Evolutionary conservation across 2,888 invertebrate genomes (phyloP).

Genomic region (Melinaea menophilus): DNA sequence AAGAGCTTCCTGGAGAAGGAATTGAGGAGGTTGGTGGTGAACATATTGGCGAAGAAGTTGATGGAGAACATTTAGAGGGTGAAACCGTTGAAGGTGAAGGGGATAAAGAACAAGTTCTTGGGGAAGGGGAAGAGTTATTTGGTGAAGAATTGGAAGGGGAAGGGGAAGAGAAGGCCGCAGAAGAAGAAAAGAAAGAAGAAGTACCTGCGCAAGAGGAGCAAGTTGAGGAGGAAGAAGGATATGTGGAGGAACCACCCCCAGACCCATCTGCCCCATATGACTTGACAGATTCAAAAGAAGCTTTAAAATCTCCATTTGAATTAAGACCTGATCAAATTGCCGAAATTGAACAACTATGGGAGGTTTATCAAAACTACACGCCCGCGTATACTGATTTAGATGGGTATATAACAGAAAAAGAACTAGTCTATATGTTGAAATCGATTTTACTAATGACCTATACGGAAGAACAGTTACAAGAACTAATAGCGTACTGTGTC

Average conservation of each 20-base stretch:
- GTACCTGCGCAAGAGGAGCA: constrained; percentile 37
- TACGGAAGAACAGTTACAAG: constrained; percentile 63
- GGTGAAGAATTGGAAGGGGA: constrained; percentile 38
- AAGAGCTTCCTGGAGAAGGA: constrained; percentile 32
- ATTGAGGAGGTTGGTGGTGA: constrained; percentile 25
- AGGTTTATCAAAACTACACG: constrained; percentile 60
- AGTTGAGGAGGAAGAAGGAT: constrained; percentile 55
- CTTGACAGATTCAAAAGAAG: constrained; percentile 62
- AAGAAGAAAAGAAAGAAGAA: constrained; percentile 37
- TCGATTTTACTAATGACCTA: constrained; percentile 57
- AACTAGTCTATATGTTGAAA: constrained; percentile 65
- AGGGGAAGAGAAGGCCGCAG: constrained; percentile 30
- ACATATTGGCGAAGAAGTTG: constrained; percentile 33
- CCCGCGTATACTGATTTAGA: constrained; percentile 64
- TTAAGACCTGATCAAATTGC: constrained; percentile 62
- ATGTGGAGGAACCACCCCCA: constrained; percentile 56
- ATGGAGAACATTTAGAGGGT: constrained; percentile 37
- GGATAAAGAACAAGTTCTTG: constrained; percentile 29
- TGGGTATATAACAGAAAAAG: constrained; percentile 62
- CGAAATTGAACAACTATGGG: constrained; percentile 68
- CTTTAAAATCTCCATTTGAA: constrained; percentile 53
- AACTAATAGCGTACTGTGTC: constrained; percentile 58
- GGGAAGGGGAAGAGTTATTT: constrained; percentile 30
- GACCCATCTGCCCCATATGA: constrained; percentile 66
- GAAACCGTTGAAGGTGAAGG: constrained; percentile 37